Evolutionary conservation across 2,797 vertebrate genomes (phyloP), one percentile per base, ranked within the genome.

Genomic region (Sphenodon punctatus): DNA sequence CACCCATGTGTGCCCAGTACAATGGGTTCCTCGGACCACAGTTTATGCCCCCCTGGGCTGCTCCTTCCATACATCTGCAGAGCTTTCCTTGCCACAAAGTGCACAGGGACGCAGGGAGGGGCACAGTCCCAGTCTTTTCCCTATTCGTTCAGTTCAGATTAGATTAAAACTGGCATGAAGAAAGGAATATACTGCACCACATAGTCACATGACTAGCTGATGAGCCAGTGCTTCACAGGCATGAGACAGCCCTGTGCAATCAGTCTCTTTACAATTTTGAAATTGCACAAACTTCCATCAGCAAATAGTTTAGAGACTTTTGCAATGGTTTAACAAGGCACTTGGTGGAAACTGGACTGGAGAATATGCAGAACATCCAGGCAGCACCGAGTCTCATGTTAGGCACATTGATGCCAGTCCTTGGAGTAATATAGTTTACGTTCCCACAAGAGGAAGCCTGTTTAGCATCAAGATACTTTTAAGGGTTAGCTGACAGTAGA

Each of bases 391-490:
- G 43, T 23, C 78, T 79, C 5, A 8, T 74, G 16, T 75, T 69
- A 67, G 65, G 41, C 7, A 39, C 51, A 36, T 19, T 45, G 30
- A 32, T 80, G 23, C 4, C 5, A 64, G 30, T 88, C 78, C 38
- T 63, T 67, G 2, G 10, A 69, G 59, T 75, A 67, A 86, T 80
- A 86, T 71, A 51, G 61, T 41, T 72, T 84, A 30, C 14, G 20
- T 65, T 72, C 70, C 75, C 84, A 34, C 53, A 69, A n/a, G 5
- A 58, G 70, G 39, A 85, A 77, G 12, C 10, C 22, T 81, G 17
- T 42, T 66, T 46, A 82, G 16, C 30, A 74, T 82, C 60, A 87
- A 85, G 67, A 30, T 48, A 72, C 49, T 65, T 72, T 69, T 55
- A 49, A 45, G 56, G 49, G 10, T 56, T 82, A 46, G 23, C 63